Base-by-base conservation (phyloP, 2,113 vertebrate genomes). In the Scytalopus superciliaris region DNA sequence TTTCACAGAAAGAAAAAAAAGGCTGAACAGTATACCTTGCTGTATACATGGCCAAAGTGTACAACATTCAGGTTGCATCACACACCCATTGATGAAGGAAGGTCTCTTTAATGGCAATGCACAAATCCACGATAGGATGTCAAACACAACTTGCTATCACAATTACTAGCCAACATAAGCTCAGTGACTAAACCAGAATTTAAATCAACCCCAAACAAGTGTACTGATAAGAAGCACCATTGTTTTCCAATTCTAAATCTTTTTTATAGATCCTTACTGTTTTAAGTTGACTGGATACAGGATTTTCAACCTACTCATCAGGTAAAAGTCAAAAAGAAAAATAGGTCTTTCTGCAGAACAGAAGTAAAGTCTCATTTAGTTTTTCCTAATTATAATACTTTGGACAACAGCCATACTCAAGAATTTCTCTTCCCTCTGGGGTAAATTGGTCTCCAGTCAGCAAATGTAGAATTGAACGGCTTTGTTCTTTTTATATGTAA, bases 401-500 rank as follows among this genome's bases (percentile, higher is more conserved):
- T 94, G 93, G 89, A 84, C 70, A 87, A 55, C 33, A 78, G 56
- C 70, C 78, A 67, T 68, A 64, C 31, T 94, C 40, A 72, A 80
- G 35, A 95, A 87, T 31, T 81, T 90, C 31, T 84, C 27, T 88
- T 96, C 64, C 53, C 84, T 85, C 30, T 82, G 55, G 33, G 55
- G 50, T 84, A 88, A 82, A 77, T 66, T 74, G 69, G 78, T 88
- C 37, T 72, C 33, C 53, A 73, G 63, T 87, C 62, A 72, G 55
- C 31, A 74, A 95, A 95, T 90, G 39, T 23, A 76, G 49, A 92
- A 95, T 79, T 89, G 52, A 94, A 84, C 40, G 39, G 37, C 62
- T 96, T 90, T 70, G 70, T 94, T 92, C 83, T 90, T 96, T 94
- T 94, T 90, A 80, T 91, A 93, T 94, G 90, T 87, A 90, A 76